These are phyloP conservation scores for Aleiodes sp. DNA, from an alignment of 1,140 invertebrate genomes.

Conservation along the genomic window DNA sequence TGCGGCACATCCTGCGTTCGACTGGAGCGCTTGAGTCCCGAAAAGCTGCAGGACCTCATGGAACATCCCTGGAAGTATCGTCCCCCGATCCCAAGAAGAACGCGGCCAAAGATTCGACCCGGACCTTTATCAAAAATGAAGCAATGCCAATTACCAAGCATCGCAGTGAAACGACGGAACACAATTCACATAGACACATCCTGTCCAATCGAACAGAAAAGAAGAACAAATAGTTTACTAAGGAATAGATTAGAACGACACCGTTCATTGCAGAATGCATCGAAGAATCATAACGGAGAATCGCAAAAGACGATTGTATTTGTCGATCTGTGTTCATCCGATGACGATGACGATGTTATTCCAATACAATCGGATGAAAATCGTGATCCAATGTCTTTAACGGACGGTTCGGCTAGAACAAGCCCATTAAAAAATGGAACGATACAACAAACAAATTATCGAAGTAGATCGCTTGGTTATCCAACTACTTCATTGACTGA, in stretches of 20 bases:
- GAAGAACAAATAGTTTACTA: slow-evolving; percentile 34
- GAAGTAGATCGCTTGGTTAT: slow-evolving; percentile 42
- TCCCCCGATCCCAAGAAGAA: slow-evolving; percentile 37
- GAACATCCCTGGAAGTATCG: slow-evolving; percentile 49
- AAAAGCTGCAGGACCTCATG: slow-evolving; percentile 56
- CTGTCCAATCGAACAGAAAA: neutral
- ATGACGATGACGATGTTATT: slow-evolving; percentile 59
- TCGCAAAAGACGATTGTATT: slow-evolving; percentile 52
- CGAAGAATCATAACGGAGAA: neutral
- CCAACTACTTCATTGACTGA: slow-evolving; percentile 38
- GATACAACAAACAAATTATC: slow-evolving; percentile 34
- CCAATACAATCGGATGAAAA: slow-evolving; percentile 46
- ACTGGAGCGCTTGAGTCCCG: slow-evolving; percentile 56
- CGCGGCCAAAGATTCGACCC: slow-evolving; percentile 32
- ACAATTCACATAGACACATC: slow-evolving; percentile 28
- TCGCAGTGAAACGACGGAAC: slow-evolving; percentile 41
- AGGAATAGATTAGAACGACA: neutral
- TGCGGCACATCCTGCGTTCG: slow-evolving; percentile 64
- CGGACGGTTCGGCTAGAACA: slow-evolving; percentile 16
- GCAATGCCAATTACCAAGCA: neutral
- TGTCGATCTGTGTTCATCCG: slow-evolving; percentile 68
- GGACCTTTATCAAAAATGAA: slow-evolving; percentile 37
- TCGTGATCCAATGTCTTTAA: slow-evolving; percentile 42
- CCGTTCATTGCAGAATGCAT: slow-evolving; percentile 6
- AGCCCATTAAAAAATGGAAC: slow-evolving; percentile 34